Conservation (phyloP, 1,140 invertebrate genomes). For the Cotesia glomerata region DNA sequence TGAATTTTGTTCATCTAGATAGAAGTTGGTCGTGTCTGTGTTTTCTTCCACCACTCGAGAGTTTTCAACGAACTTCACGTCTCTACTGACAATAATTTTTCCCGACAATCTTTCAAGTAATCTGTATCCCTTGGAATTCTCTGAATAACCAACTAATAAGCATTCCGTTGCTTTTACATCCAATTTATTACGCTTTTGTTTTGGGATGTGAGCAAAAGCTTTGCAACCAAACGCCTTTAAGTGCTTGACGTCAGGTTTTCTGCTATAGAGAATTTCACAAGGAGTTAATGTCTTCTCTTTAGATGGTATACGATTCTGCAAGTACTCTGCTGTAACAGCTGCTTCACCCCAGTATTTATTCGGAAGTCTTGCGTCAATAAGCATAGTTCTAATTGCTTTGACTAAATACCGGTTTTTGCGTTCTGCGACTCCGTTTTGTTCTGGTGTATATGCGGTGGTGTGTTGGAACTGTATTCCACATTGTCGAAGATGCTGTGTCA, state of each 20-base stretch:
- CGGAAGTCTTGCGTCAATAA: conserved; percentile 46
- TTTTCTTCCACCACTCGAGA: not conserved
- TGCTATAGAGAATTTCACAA: conserved; percentile 48
- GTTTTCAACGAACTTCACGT: conserved; percentile 3
- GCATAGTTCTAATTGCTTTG: conserved; percentile 41
- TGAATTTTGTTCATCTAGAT: not conserved
- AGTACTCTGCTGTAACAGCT: conserved; percentile 44
- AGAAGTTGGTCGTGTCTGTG: not conserved
- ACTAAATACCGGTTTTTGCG: conserved; percentile 36
- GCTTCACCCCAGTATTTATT: no score
- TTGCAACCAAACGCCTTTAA: conserved; percentile 47
- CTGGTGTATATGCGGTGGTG: conserved; percentile 45
- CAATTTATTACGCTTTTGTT: conserved; percentile 41
- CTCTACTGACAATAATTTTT: conserved; percentile 39
- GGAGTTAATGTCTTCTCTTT: conserved; percentile 40
- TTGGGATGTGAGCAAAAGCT: conserved; percentile 29
- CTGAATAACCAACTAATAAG: conserved; percentile 49
- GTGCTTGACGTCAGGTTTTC: conserved; percentile 47
- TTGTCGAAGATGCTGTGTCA: conserved; percentile 44
- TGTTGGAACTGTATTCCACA: conserved; percentile 46
- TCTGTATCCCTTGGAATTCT: conserved; percentile 48
- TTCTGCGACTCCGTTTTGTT: conserved; percentile 54
- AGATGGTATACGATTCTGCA: conserved; percentile 31
- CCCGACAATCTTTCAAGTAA: conserved; percentile 40
- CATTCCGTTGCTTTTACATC: conserved; percentile 39